Base-by-base conservation (phyloP, 1,140 invertebrate species). In the Meteorus sp. region DNA sequence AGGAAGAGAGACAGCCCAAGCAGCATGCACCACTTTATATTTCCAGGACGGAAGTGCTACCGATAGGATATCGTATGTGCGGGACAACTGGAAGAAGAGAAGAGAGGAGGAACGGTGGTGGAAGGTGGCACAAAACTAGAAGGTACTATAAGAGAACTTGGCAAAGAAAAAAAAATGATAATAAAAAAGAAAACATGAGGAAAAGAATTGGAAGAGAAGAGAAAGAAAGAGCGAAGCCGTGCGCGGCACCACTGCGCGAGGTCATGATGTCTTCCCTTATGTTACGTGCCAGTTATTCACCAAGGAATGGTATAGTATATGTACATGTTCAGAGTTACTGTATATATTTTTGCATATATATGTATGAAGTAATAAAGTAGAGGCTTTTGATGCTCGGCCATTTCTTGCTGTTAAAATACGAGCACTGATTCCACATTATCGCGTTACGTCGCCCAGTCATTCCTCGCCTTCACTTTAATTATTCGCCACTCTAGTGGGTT, bases 401-500 rank as follows among this genome's bases (percentile, higher is more conserved):
- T 60, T 55, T 48, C 48, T 62, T 54, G 19, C 27, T 44, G 50
- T 35, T 47, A 63, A 70, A 69, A 70, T 70, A 67, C 59, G 63
- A 64, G 48, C 37, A 22, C 37, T 61, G 68, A 70, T 69, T 69
- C 52, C 45, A 56, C 54, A 69, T 69, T 70, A 69, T 70, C 68
- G 63, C 60, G 25, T 33, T 29, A 54, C 65, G 65, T 67, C 59
- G 51, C 50, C 52, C n/a, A n/a, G 66, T 63, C 59, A 63, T 62
- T 70, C 64, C 48, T 60, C 51, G 54, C 56, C 59, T 54, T 33
- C 20, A 15, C 23, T 57, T 70, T 70, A 69, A 70, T 70, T 70
- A 70, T 70, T 60, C 63, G 55, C 41, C 43, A 39, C 45, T 37
- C 19, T 45, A 13, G 39, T 25, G 17, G 20, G 2, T 54, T 31